Base-by-base conservation (phyloP, 1,140 invertebrate genomes). In the Diabrotica undecimpunctata region DNA sequence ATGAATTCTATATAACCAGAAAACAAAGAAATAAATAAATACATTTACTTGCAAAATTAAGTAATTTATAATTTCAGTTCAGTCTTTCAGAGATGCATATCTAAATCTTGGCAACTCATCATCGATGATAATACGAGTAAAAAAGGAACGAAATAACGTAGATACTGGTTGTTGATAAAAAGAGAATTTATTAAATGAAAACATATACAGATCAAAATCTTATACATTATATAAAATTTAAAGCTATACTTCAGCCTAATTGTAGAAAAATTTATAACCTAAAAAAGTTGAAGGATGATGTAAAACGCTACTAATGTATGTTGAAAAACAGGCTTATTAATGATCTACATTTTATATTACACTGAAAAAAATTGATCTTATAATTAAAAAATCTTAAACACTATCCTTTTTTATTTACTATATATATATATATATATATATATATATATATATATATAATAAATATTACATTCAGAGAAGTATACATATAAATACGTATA, bases 211-310 rank as follows among this genome's bases (percentile, higher is more conserved):
- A 57, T 57, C 55, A 56, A 41, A 25, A 58, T 62, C 38, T 62
- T 62, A 55, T 60, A 62, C 53, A 55, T 54, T 39, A 25, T 62
- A 36, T 55, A 9, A 54, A 62, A 54, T 64, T 68, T 68, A 68
- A 68, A 68, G 67, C 67, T 62, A 65, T 68, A 55, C 54, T 56
- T 68, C 67, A 68, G 67, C 67, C 61, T 68, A 68, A 65, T 65
- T 58, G 64, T 62, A 68, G 50, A 60, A 54, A 61, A 68, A 65
- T 65, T 61, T 68, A 65, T 65, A 14, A 62, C n/a, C 63, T 58
- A 61, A 65, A 65, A 62, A 61, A 61, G 54, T 25, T 14, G 9
- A 55, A 25, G 4, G 25, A 25, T 25, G 25, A 25, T 25, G 25
- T 1, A 25, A 25, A 25, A 25, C 25, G 25, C 25, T 25, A 25